A percentile compares a stretch with the other conserved stretches of the same genome.
These are phyloP conservation scores for Laothoe populi DNA, from an alignment of 2,888 invertebrate genomes.

Conservation along the genomic window DNA sequence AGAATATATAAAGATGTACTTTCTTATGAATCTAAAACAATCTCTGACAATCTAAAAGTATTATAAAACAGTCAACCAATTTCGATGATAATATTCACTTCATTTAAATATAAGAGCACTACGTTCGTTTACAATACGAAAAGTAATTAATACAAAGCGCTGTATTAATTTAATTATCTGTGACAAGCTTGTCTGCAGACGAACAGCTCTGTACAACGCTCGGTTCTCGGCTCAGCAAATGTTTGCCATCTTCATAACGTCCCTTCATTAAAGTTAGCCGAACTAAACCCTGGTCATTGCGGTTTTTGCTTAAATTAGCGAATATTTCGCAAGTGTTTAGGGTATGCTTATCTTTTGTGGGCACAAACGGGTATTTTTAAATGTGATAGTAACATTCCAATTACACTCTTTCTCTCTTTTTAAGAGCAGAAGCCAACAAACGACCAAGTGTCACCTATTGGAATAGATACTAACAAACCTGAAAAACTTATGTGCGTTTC, in stretches of 20 bases:
- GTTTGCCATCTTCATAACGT: conserved; percentile 36
- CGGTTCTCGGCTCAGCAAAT: conserved; percentile 30
- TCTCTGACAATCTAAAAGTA: too few species aligned
- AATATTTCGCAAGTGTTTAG: conserved; percentile 15
- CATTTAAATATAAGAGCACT: not conserved
- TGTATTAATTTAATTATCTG: conserved; percentile 19
- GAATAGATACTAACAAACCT: too few species aligned
- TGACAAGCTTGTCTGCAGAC: conserved; percentile 11
- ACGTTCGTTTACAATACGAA: not conserved
- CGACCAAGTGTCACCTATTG: too few species aligned
- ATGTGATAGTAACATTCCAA: too few species aligned
- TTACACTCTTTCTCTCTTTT: too few species aligned
- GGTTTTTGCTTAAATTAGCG: conserved; percentile 17
- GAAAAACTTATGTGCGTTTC: too few species aligned
- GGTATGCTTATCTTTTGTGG: not conserved
- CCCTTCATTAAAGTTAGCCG: conserved; percentile 31
- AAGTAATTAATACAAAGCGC: conserved; percentile 15
- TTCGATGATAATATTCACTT: not conserved
- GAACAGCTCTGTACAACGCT: conserved; percentile 3
- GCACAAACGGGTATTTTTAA: not conserved
- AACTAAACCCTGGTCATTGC: conserved; percentile 10
- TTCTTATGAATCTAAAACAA: too few species aligned
- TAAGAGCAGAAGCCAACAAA: too few species aligned
- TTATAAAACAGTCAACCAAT: not conserved
- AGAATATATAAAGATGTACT: too few species aligned